Percentiles rank a stretch among this genome's conserved stretches.
Conservation (phyloP, 2,888 invertebrate genomes). For the Alloplasta piceator region DNA sequence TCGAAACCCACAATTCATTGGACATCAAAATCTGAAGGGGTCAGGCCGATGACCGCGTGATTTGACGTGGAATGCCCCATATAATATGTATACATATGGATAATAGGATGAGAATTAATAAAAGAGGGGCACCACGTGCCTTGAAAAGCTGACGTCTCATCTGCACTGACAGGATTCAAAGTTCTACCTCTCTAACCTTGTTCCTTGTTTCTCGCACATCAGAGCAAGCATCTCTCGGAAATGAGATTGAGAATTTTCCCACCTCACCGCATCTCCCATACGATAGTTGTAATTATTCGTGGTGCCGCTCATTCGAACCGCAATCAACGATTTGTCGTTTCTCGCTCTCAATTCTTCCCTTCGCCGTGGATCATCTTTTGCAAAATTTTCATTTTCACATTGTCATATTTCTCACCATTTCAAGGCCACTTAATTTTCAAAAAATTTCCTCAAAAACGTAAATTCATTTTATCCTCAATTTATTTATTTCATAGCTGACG, state of each 20-base stretch:
- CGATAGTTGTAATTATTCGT: slow-evolving; percentile 43
- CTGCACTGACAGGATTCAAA: slow-evolving; percentile 52
- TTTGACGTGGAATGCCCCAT: no score
- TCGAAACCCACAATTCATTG: no score
- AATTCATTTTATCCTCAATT: no score
- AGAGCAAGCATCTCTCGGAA: slow-evolving; percentile 11
- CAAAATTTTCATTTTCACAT: no score
- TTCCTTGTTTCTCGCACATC: slow-evolving; percentile 13
- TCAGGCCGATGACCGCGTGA: no score
- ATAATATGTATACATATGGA: background rate
- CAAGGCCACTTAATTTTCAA: no score
- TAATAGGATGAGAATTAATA: slow-evolving; percentile 37
- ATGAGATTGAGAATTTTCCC: slow-evolving; percentile 42
- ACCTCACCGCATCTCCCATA: slow-evolving; percentile 16
- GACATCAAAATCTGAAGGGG: no score
- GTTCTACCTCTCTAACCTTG: slow-evolving; percentile 4
- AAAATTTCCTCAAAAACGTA: no score
- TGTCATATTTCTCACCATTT: no score
- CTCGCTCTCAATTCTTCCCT: background rate
- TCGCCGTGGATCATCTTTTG: background rate
- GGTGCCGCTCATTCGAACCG: slow-evolving; percentile 7
- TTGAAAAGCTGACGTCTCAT: slow-evolving; percentile 56
- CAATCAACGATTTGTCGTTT: slow-evolving; percentile 14
- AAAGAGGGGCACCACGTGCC: slow-evolving; percentile 41
- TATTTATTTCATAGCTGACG: no score